Conservation (phyloP, 2,888 invertebrate genomes). For the Aradus depressus region DNA sequence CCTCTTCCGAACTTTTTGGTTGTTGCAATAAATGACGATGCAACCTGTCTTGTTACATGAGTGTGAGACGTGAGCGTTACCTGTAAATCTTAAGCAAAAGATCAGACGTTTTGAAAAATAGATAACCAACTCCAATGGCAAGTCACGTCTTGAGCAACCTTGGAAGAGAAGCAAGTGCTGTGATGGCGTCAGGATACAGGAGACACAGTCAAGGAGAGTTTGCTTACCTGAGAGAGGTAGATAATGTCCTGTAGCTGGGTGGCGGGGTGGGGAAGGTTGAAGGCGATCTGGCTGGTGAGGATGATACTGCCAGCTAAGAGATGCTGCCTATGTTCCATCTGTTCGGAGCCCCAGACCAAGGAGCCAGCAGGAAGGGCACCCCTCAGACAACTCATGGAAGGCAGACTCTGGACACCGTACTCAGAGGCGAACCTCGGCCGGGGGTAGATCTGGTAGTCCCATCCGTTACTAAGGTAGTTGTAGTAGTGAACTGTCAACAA, state of each 20-base stretch:
- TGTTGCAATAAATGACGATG: too few species aligned
- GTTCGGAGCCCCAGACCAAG: conserved; percentile 42
- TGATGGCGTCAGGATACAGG: too few species aligned
- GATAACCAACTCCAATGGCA: too few species aligned
- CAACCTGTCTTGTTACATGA: too few species aligned
- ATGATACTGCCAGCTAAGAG: conserved; percentile 58
- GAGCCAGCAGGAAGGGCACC: conserved; percentile 46
- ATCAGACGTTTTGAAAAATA: too few species aligned
- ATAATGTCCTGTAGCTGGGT: conserved; percentile 55
- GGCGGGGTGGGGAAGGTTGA: conserved; percentile 50
- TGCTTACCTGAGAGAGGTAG: conserved; percentile 71
- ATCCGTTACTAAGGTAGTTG: conserved; percentile 68
- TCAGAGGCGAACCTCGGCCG: conserved; percentile 85
- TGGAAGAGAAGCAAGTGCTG: too few species aligned
- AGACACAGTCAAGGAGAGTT: background rate
- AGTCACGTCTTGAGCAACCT: too few species aligned
- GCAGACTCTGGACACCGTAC: conserved; percentile 88
- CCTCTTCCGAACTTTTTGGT: background rate
- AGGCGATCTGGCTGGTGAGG: conserved; percentile 49
- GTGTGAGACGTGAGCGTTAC: too few species aligned
- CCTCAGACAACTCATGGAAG: conserved; percentile 56
- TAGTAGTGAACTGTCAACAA: conserved; percentile 76
- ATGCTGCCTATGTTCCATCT: conserved; percentile 75
- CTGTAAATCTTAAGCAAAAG: too few species aligned
- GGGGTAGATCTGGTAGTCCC: conserved; percentile 66